These are phyloP conservation scores for Stegostoma tigrinum DNA, from an alignment of 2,113 vertebrate species.

Conservation along the genomic window DNA sequence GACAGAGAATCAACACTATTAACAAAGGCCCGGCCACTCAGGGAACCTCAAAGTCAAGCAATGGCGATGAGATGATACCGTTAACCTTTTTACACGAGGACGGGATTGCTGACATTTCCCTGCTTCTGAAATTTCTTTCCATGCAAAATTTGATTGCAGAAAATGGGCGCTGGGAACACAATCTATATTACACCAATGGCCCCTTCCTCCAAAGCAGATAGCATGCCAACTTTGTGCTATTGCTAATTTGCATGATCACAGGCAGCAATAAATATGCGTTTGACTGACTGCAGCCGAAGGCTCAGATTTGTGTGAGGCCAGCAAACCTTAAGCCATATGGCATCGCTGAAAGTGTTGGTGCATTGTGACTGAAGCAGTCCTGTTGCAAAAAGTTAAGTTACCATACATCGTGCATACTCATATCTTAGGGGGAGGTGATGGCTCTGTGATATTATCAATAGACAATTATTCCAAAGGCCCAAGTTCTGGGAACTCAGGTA, in stretches of 20 bases:
- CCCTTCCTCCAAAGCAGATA: background rate
- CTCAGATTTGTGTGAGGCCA: background rate
- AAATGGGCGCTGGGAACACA: background rate
- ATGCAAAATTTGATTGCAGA: no score
- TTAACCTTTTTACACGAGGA: background rate
- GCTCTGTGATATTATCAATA: no score
- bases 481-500: no score
- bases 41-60: background rate
- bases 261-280: background rate
- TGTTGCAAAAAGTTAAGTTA: background rate
- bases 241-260: background rate
- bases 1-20: background rate
- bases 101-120: background rate
- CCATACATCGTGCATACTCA: background rate
- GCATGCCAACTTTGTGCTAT: no score
- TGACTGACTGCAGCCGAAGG: background rate
- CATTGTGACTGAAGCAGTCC: background rate
- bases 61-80: background rate
- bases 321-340: background rate
- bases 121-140: background rate
- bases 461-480: no score
- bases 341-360: background rate
- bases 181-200: background rate
- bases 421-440: no score
- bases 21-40: background rate